Evolutionary conservation across 2,797 vertebrate genomes (phyloP), one percentile per base, ranked within the genome.

Genomic region (Falco concolor): DNA sequence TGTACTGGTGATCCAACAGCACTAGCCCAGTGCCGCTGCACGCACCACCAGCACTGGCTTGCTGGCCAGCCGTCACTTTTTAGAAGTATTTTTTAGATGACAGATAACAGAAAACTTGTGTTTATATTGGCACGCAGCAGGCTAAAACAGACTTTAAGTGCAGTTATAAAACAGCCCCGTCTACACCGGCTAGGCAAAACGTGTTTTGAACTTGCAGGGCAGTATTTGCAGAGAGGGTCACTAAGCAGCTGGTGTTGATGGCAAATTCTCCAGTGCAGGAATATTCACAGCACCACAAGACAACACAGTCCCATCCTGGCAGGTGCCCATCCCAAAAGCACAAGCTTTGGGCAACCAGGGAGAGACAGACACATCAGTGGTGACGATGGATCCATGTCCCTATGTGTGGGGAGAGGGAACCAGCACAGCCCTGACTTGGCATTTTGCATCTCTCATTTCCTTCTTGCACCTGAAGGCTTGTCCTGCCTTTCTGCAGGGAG

Each of bases 121-220:
- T 95, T 96, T 89, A 85, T 50, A 57, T 6, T 92, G 89, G 95
- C 76, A 3, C 52, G 60, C 3, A 3, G 69, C 68, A 89, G 68
- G 57, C 57, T 90, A 78, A 78, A 89, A 38, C 53, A 86, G 68
- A 54, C 47, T 80, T 5, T 8, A 88, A 91, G 82, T 44, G 45
- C 16, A 5, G 54, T 36, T 91, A 69, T 36, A 83, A 42, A 80
- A 45, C 56, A 92, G 81, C 56, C 50, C 23, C 3, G 45, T n/a
- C 67, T 54, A 72, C 5, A 6, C 25, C 10, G 10, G 63, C 44
- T 52, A 82, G 22, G 63, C 42, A 65, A 89, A 80, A 25, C 3
- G 9, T 5, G 20, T 52, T 70, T 56, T 22, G 4, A 85, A 60
- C 60, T 45, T 18, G 8, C 22, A 79, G n/a, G 42, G 49, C 38